Base-by-base conservation (phyloP, 2,113 vertebrate species). In the Gallinago undulata region DNA sequence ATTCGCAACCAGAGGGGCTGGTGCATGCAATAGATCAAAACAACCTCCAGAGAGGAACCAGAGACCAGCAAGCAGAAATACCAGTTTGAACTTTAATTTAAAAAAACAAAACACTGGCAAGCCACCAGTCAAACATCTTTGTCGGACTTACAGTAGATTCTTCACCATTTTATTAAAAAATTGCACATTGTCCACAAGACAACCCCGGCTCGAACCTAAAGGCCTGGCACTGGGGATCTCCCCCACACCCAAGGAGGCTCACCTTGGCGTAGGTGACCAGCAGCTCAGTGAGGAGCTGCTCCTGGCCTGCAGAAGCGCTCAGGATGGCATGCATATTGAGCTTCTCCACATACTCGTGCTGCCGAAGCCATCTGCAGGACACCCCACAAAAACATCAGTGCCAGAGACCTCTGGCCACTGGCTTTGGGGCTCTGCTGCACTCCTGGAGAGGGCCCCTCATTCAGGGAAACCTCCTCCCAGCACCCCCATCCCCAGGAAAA, bases 311-410 rank as follows among this genome's bases (percentile, higher is more conserved):
- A 0, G 98, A 98, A 62, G 98, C 99, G 4, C 98, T 98, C 75
- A 99, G 96, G 94, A 99, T 98, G 7, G 99, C 98, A 41, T 99
- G 99, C 98, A 99, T 99, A 96, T 99, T 99, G 28, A 99, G 98
- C 96, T 99, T 99, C 97, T 99, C 99, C 50, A 99, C 97, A 9
- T 96, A 97, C 57, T 99, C 99, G 1, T 99, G 99, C 82, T 99
- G 99, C 81, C 62, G 98, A 89, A 98, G 98, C 99, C 99, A 99
- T 90, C 99, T 99, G 96, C 8, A 3, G 60, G 87, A 56, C 86
- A 84, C 78, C 60, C 72, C 50, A 33, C 4, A 12, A 11, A 37
- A 51, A 17, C 48, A 27, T 28, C 81, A 50, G 50, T 16, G 64
- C 41, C 59, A 66, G 48, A 19, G 13, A 8, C 17, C 39, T n/a